phyloP scores from a whole-genome alignment of 2,797 vertebrate genomes.

The Philypnodon macrostomus region DNA sequence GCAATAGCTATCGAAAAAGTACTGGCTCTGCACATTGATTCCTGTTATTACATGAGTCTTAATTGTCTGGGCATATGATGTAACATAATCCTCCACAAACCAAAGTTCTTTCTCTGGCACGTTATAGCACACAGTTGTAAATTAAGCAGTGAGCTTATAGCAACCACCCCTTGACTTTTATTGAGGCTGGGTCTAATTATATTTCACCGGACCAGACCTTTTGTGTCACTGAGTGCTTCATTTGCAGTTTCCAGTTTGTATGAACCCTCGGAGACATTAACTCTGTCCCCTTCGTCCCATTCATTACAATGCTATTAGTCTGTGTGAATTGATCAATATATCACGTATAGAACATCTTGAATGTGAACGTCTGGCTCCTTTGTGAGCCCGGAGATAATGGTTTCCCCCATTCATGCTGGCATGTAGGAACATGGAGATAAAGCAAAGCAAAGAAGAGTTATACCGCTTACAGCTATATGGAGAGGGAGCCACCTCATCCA shows the following conservation, averaged over 20 bases:
- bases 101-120: slow-evolving; percentile 58
- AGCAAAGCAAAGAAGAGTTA: slow-evolving; percentile 86
- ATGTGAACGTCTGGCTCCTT: slow-evolving; percentile 90
- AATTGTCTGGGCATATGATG: slow-evolving; percentile 31
- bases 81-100: slow-evolving; percentile 29
- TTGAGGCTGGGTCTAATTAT: slow-evolving; percentile 86
- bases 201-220: slow-evolving; percentile 82
- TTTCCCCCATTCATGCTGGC: slow-evolving; percentile 88
- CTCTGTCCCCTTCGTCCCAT: slow-evolving; percentile 80
- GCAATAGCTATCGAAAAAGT: too few species aligned
- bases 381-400: slow-evolving; percentile 91
- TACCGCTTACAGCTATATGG: slow-evolving; percentile 79
- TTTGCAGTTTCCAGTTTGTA: slow-evolving; percentile 85
- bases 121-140: slow-evolving; percentile 74
- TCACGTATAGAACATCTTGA: slow-evolving; percentile 94
- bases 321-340: slow-evolving; percentile 92
- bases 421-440: slow-evolving; percentile 97
- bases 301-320: slow-evolving; percentile 90
- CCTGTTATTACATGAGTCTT: slow-evolving; percentile 26
- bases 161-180: slow-evolving; percentile 84
- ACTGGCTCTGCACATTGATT: too few species aligned
- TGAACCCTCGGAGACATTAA: slow-evolving; percentile 86
- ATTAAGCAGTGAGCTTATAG: slow-evolving; percentile 79
- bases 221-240: slow-evolving; percentile 84
- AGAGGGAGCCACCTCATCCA: slow-evolving; percentile 80